A percentile compares a stretch with the other conserved stretches of the same genome.
phyloP scores from a whole-genome alignment of 92 coral and sea anemone genomes.

The Paramuricea clavata region DNA sequence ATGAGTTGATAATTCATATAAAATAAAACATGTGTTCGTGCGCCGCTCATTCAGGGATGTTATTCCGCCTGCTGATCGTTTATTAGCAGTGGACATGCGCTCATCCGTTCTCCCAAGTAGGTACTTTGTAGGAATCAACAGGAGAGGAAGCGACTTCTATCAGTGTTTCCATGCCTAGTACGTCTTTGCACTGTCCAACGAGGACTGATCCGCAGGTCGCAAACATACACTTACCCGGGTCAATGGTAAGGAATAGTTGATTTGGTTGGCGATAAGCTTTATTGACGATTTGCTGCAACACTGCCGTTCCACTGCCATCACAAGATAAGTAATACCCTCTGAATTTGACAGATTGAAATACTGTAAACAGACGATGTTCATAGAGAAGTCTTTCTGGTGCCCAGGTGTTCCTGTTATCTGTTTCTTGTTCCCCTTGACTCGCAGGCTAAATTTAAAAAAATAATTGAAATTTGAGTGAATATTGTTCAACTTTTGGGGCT shows the following conservation, averaged over 20 bases:
- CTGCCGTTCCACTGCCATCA: slow-evolving; percentile 36
- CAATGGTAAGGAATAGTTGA: slow-evolving; percentile 30
- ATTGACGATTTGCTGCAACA: neutral
- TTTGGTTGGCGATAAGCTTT: slow-evolving; percentile 32
- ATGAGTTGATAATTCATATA: too few relatives aligned
- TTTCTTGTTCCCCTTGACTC: neutral
- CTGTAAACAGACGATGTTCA: slow-evolving; percentile 41
- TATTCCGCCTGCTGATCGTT: too few relatives aligned
- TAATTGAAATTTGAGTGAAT: neutral
- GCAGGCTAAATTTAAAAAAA: slow-evolving; percentile 10
- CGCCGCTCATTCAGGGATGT: too few relatives aligned
- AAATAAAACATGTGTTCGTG: too few relatives aligned
- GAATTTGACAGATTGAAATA: slow-evolving; percentile 39
- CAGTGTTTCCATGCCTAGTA: too few relatives aligned
- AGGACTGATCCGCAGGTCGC: too few relatives aligned
- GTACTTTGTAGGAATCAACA: too few relatives aligned
- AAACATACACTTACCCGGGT: slow-evolving; percentile 18
- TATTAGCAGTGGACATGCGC: too few relatives aligned
- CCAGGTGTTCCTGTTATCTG: slow-evolving; percentile 30
- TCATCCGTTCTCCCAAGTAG: too few relatives aligned
- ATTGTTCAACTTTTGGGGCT: too few relatives aligned
- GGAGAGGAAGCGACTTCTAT: too few relatives aligned
- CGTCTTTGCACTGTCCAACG: too few relatives aligned
- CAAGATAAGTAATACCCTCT: slow-evolving; percentile 33
- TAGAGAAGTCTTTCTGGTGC: slow-evolving; percentile 41